Conservation (phyloP, 2,113 vertebrate genomes). For the Heptranchias perlo region DNA sequence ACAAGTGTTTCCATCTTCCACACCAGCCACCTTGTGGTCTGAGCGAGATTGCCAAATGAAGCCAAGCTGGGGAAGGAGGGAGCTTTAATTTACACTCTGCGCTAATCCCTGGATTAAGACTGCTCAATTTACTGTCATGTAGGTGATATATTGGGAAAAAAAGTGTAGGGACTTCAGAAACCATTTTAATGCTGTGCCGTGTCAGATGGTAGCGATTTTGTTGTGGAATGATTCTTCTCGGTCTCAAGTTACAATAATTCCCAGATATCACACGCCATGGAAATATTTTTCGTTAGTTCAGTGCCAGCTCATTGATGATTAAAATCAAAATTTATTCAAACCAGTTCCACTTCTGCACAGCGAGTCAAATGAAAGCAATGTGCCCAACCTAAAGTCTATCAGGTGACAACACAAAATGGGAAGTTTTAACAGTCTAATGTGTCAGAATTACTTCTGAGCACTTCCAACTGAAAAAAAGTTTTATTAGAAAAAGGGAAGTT, state of each 20-base stretch:
- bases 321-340: background rate
- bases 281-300: background rate
- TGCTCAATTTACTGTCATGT: background rate
- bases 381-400: background rate
- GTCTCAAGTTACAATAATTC: background rate
- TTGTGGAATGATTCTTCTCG: background rate
- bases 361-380: background rate
- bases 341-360: background rate
- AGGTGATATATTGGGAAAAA: background rate
- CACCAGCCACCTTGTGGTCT: background rate
- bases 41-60: background rate
- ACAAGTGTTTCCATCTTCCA: background rate
- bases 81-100: too few species aligned
- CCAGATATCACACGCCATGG: background rate
- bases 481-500: background rate
- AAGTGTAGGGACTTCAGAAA: background rate
- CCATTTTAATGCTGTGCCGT: background rate
- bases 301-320: background rate
- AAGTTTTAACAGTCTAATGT: background rate
- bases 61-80: background rate
- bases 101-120: background rate
- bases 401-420: background rate
- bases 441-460: background rate
- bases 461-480: background rate
- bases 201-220: background rate